Base-by-base conservation (phyloP, 2,797 vertebrate genomes). In the Siniperca undulata region DNA sequence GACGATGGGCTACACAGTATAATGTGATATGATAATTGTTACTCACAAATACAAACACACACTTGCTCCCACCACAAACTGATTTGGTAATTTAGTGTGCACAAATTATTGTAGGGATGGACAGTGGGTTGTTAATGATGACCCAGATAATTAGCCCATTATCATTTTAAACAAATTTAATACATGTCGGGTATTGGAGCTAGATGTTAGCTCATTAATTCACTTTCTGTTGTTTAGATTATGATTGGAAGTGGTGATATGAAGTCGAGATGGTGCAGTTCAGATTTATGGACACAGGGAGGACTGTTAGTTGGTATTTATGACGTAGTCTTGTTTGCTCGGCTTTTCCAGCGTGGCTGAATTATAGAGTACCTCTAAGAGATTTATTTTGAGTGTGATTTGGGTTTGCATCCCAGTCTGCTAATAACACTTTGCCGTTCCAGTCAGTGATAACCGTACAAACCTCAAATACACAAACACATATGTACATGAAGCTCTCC, bases 351-450 rank as follows among this genome's bases (percentile, higher is more conserved):
- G 75, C 9, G 19, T 64, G 77, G 68, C 81, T 86, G 83, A 94
- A 94, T 93, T 91, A 92, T 67, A 91, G 92, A 91, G 80, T 77
- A 55, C 60, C 75, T 82, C 72, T 38, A 16, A 60, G 66, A 90
- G 82, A 89, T 92, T 92, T 92, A 92, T 94, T 93, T 89, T 83
- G 78, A 91, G 89, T 85, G 3, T 84, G 76, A 86, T 89, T 87
- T 83, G 78, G 82, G 81, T 92, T 86, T 89, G 78, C 80, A 65
- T 92, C 90, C 74, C 80, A 68, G 88, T 87, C 83, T 80, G 86
- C 87, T 91, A 89, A 91, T 90, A 92, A 89, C 85, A 88, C 83
- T 90, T 88, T 92, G 71, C 81, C 48, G 55, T 86, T 92, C 79
- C 87, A 91, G 81, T 86, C 76, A 17, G 74, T 88, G 84, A 91